Evolutionary conservation across 2,113 vertebrate genomes (phyloP), one percentile per base, ranked within the genome.

Genomic region (Vicugna pacos): DNA sequence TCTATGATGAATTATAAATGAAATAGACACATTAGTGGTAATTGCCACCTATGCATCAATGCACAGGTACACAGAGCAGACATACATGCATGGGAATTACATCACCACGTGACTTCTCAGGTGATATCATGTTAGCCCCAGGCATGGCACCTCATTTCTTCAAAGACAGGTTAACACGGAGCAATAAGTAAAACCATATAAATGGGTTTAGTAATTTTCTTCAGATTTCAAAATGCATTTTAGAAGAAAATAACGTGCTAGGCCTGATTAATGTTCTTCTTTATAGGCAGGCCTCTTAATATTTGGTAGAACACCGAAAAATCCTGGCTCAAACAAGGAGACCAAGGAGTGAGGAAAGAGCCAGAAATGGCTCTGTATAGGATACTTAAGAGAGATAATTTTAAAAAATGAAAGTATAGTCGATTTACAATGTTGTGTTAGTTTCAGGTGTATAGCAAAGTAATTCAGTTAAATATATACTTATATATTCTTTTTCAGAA

Each of bases 191-290:
- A 93, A 93, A 26, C 28, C 14, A 6, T 64, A 54, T 54, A 65
- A 26, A 85, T 17, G 19, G 32, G 52, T 65, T 84, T 65, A 77
- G 20, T 54, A 12, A 79, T 70, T 95, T 52, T 85, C 38, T 70
- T 91, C 52, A 85, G 72, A 30, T 94, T 91, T 91, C 72, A 42
- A 50, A 84, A 90, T 69, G 50, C 26, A 10, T n/a, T 52, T 85
- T 60, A 70, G 62, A 77, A 79, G 72, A 70, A 91, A 77, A 77
- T 70, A 20, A 3, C 48, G 76, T n/a, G n/a, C 52, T 91, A 52
- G 38, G 30, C 13, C 69, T 85, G 38, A 67, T 69, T 67, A 28
- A 32, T 69, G 11, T 65, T 80, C 46, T 69, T 72, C 56, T 73
- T 35, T 56, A 38, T 56, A 87, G 67, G 32, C 22, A 48, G 54